Evolutionary conservation across 2,888 invertebrate species (phyloP).

Genomic region (Drosophila eohydei): DNA sequence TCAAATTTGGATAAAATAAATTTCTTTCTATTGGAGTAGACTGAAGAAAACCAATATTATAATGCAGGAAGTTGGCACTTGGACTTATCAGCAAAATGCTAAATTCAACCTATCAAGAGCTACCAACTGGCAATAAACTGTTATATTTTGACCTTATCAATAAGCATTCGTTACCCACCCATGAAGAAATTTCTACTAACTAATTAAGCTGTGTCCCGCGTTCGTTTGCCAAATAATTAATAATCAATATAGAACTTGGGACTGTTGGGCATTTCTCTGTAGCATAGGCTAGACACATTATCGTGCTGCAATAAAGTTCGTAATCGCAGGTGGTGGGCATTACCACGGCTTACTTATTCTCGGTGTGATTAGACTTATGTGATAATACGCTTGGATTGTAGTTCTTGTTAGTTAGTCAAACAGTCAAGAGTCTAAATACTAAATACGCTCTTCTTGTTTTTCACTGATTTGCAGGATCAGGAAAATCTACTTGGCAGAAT

Average conservation of each 20-base stretch:
- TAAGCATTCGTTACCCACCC: neutral
- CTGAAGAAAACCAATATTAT: neutral
- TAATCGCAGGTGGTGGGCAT: conserved; percentile 50
- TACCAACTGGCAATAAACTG: too few relatives aligned
- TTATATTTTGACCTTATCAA: conserved; percentile 16
- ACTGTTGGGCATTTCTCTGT: conserved; percentile 14
- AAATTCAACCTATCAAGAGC: conserved; percentile 1
- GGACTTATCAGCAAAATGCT: conserved; percentile 19
- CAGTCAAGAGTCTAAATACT: conserved; percentile 2
- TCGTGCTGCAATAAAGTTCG: conserved; percentile 54
- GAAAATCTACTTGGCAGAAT: conserved; percentile 80
- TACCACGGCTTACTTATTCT: conserved; percentile 38
- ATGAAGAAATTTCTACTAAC: neutral
- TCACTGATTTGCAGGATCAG: conserved; percentile 77
- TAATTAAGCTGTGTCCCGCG: neutral
- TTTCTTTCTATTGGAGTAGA: neutral
- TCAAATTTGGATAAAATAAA: conserved; percentile 6
- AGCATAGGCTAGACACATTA: conserved; percentile 29
- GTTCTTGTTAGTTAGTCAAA: conserved; percentile 44
- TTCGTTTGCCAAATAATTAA: neutral
- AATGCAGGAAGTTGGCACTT: conserved; percentile 35
- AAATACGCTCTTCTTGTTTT: conserved; percentile 8
- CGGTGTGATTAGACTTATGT: conserved; percentile 24
- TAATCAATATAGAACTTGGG: conserved; percentile 6
- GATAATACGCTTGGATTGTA: conserved; percentile 49